Evolutionary conservation across 2,113 vertebrate genomes (phyloP).

Genomic region (Erinaceus europaeus): DNA sequence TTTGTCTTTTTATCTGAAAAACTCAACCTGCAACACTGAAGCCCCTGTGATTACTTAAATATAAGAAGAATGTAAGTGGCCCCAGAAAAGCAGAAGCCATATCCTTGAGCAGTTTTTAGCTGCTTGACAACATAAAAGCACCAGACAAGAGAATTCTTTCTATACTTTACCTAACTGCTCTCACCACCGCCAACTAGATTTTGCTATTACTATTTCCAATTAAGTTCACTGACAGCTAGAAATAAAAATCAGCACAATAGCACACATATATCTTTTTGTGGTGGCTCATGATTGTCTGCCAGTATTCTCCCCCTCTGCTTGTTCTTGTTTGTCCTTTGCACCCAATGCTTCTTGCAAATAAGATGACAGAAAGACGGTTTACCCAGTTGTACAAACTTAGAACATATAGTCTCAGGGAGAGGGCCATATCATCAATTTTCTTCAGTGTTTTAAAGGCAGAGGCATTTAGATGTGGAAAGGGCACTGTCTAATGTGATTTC

Average conservation of each 20-base stretch:
- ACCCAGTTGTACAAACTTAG: conserved; percentile 47
- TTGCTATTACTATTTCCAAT: conserved; percentile 5
- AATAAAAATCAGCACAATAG: not conserved
- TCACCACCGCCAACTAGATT: not conserved
- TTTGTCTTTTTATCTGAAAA: too few relatives aligned
- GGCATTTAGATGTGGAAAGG: conserved; percentile 60
- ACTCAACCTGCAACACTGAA: too few relatives aligned
- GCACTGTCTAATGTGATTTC: conserved; percentile 64
- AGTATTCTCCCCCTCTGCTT: rapidly evolving
- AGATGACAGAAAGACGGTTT: not conserved
- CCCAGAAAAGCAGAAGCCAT: not conserved
- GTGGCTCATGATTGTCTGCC: not conserved
- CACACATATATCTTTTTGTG: not conserved
- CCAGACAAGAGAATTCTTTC: not conserved
- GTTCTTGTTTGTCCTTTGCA: conserved; percentile 7
- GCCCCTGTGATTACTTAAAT: too few relatives aligned
- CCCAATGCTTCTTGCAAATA: conserved; percentile 33
- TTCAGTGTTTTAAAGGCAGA: conserved; percentile 43
- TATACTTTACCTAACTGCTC: not conserved
- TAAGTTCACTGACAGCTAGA: not conserved
- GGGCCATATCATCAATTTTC: conserved; percentile 22
- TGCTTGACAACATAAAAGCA: not conserved
- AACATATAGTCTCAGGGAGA: conserved; percentile 28
- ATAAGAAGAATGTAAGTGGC: too few relatives aligned
- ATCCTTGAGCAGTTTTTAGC: not conserved